Conservation (phyloP, 2,113 vertebrate genomes). For the Sinocyclocheilus anophthalmus region DNA sequence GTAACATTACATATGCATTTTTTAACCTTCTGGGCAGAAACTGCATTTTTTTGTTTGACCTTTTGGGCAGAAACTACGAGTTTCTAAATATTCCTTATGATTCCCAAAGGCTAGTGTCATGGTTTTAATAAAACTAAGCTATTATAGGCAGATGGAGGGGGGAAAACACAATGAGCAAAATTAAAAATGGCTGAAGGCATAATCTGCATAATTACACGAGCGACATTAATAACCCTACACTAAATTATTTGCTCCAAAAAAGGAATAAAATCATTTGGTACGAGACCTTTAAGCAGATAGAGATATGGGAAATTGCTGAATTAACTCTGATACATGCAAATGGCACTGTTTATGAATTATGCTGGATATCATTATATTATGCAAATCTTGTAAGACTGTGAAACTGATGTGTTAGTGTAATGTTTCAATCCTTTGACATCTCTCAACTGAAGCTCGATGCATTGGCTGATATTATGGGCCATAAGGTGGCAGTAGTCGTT, state of each 20-base stretch:
- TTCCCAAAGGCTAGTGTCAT: slow-evolving; percentile 32
- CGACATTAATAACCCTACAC: slow-evolving; percentile 19
- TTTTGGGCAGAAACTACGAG: neutral
- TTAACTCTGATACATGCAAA: slow-evolving; percentile 14
- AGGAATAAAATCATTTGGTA: slow-evolving; percentile 9
- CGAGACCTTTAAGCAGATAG: neutral
- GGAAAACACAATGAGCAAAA: slow-evolving; percentile 22
- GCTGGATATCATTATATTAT: neutral
- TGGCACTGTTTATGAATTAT: slow-evolving; percentile 1
- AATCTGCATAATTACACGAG: slow-evolving; percentile 34
- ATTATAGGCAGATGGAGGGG: slow-evolving; percentile 33
- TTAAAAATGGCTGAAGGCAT: slow-evolving; percentile 34
- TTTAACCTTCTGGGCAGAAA: neutral
- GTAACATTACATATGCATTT: neutral
- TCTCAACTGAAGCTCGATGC: neutral
- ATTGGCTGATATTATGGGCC: neutral
- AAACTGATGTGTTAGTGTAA: neutral
- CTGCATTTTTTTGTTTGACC: neutral
- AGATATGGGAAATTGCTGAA: neutral
- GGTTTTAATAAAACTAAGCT: slow-evolving; percentile 38
- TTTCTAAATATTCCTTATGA: neutral
- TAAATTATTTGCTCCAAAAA: slow-evolving; percentile 35
- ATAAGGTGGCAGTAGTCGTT: slow-evolving; percentile 50
- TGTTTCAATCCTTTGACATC: neutral
- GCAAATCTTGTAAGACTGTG: neutral